Evolutionary conservation across 2,888 invertebrate species (phyloP).

Genomic region (Bombylius discolor): DNA sequence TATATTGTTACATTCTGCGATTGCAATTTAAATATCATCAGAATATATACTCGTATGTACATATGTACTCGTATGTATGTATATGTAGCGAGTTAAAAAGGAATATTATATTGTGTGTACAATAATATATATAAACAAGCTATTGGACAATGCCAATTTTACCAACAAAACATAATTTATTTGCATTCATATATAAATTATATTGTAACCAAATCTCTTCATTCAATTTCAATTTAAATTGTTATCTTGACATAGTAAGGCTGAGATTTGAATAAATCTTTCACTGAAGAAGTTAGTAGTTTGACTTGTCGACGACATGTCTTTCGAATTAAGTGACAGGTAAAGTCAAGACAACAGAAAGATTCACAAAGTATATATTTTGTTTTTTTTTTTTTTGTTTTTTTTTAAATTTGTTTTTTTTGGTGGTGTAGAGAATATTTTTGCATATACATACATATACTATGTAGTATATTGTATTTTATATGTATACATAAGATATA

Average conservation of each 20-base stretch:
- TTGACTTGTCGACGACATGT: conserved; percentile 12
- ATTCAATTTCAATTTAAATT: conserved; percentile 37
- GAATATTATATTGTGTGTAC: background rate
- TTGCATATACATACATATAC: too few relatives aligned
- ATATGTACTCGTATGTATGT: too few relatives aligned
- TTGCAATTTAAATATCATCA: too few relatives aligned
- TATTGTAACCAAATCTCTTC: conserved; percentile 37
- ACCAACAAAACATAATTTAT: conserved; percentile 24
- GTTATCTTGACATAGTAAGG: conserved; percentile 32
- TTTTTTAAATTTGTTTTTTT: too few relatives aligned
- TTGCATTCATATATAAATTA: conserved; percentile 34
- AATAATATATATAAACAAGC: conserved; percentile 5
- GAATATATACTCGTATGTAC: too few relatives aligned
- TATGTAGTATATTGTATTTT: too few relatives aligned
- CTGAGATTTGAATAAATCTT: conserved; percentile 29
- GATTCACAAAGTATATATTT: too few relatives aligned
- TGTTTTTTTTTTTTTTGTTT: too few relatives aligned
- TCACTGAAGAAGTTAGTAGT: conserved; percentile 17
- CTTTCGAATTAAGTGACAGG: conserved; percentile 8
- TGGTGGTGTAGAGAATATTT: too few relatives aligned
- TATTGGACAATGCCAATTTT: conserved; percentile 11
- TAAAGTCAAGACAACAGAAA: conserved; percentile 1
- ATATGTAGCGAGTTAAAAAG: too few relatives aligned
- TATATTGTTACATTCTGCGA: too few relatives aligned
- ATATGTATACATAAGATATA: too few relatives aligned